Base-by-base conservation (phyloP, 2,888 invertebrate species). In the Patella depressa region DNA sequence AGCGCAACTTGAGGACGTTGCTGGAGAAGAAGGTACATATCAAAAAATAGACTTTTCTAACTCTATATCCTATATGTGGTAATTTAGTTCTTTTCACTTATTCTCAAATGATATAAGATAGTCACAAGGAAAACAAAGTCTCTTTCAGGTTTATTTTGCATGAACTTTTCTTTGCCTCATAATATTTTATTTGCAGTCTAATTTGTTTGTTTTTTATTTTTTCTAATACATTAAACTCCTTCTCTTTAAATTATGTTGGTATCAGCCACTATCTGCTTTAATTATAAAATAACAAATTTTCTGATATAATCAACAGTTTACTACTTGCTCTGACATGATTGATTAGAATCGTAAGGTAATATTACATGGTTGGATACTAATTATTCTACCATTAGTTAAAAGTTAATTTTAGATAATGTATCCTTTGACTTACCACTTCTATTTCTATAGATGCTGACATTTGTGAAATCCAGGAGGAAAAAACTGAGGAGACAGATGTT, bases 401-500 rank as follows among this genome's bases (percentile, higher is more conserved):
- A 24, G 65, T 65, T 72, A 24, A 53, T 72, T 72, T 29, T 72
- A 72, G 72, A 72, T 72, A 72, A 54, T 53, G 34, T 72, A 59
- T 59, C 45, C 74, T 78, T 78, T 74, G 72, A 72, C 65, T 71
- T 80, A 74, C 74, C 78, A 45, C 72, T 73, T 75, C 72, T 76
- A 77, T 78, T 82, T 84, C 82, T 80, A 65, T 85, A 87, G 86
- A 86, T 86, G 84, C 85, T 78, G 86, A 83, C 78, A 82, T 82
- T 76, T 82, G 82, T 79, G 84, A 85, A 80, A 80, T 81, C 79
- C 85, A 83, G 80, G 91, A 91, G 81, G 90, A 90, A 70, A 88
- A 90, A 79, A 89, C 90, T 53, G 91, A 91, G 84, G 91, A 87
- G 83, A 88, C 88, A 69, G 88, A 89, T 83, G 86, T 87, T 74